Evolutionary conservation across 1,140 invertebrate species (phyloP).

Genomic region (Triops cancriformis): DNA sequence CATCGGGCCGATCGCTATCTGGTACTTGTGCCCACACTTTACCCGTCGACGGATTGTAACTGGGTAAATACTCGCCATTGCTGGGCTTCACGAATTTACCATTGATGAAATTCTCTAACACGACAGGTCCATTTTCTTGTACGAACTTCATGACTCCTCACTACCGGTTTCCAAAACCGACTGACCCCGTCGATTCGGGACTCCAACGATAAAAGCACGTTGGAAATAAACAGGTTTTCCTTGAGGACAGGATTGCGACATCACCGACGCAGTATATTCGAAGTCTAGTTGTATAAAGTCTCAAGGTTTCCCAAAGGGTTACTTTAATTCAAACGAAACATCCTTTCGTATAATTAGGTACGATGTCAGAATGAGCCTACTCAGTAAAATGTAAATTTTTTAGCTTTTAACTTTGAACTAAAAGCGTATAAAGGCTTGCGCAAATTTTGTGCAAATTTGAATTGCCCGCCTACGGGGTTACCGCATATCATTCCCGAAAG

Average conservation of each 20-base stretch:
- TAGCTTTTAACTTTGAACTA: neutral
- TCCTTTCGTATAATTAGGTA: too few relatives aligned
- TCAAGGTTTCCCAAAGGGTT: neutral
- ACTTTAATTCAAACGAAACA: neutral
- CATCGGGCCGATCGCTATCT: slow-evolving; percentile 37
- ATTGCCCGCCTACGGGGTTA: neutral
- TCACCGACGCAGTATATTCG: neutral
- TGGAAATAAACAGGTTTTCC: neutral
- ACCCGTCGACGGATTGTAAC: slow-evolving; percentile 47
- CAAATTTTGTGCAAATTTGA: neutral
- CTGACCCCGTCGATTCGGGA: too few relatives aligned
- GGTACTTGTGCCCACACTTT: slow-evolving; percentile 44
- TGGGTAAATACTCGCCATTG: slow-evolving; percentile 37
- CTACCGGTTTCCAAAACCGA: neutral
- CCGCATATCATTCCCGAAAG: neutral
- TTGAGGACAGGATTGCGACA: neutral
- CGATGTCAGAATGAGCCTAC: too few relatives aligned
- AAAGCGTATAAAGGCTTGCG: neutral
- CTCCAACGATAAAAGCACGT: too few relatives aligned
- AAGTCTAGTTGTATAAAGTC: neutral
- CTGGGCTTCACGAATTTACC: slow-evolving; percentile 38
- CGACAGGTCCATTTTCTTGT: neutral
- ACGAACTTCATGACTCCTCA: neutral
- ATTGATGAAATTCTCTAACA: slow-evolving; percentile 43
- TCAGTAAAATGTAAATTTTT: too few relatives aligned